These are phyloP conservation scores for Knipowitschia caucasica DNA, from an alignment of 2,797 vertebrate species.

Conservation along the genomic window DNA sequence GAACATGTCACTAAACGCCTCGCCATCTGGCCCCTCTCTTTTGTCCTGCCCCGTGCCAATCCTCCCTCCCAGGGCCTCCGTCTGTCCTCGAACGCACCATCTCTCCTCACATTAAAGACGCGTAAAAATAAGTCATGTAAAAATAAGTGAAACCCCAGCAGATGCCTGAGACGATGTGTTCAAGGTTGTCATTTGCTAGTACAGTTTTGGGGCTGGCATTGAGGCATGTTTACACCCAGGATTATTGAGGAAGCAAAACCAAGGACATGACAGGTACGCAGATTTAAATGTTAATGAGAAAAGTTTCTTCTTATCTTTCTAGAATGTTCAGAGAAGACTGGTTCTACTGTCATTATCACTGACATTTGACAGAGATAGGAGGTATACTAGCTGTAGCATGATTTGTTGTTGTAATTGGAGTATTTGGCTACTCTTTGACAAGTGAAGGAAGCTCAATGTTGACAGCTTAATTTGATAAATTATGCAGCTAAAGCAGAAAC, in stretches of 20 bases:
- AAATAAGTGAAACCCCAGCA: conserved; percentile 17
- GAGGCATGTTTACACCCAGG: conserved; percentile 33
- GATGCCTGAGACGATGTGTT: conserved; percentile 25
- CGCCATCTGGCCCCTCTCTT: conserved; percentile 60
- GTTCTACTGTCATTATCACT: neutral
- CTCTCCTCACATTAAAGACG: conserved; percentile 11
- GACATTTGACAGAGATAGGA: too few relatives aligned
- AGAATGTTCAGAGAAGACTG: neutral
- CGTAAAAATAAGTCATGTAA: conserved; percentile 16
- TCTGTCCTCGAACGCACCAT: conserved; percentile 23
- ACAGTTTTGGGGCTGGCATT: conserved; percentile 39
- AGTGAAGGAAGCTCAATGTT: too few relatives aligned
- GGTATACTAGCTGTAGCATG: too few relatives aligned
- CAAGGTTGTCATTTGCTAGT: conserved; percentile 43
- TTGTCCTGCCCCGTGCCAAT: conserved; percentile 42
- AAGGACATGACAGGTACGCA: neutral
- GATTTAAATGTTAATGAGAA: neutral
- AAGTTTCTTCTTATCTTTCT: neutral
- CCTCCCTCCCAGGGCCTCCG: conserved; percentile 20
- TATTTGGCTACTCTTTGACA: too few relatives aligned
- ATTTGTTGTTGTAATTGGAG: too few relatives aligned
- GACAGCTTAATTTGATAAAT: too few relatives aligned
- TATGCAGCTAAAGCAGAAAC: too few relatives aligned
- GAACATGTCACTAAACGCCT: conserved; percentile 55
- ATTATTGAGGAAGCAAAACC: conserved; percentile 12